Evolutionary conservation across 2,888 invertebrate species (phyloP).

Genomic region (Temnothorax unifasciatus): DNA sequence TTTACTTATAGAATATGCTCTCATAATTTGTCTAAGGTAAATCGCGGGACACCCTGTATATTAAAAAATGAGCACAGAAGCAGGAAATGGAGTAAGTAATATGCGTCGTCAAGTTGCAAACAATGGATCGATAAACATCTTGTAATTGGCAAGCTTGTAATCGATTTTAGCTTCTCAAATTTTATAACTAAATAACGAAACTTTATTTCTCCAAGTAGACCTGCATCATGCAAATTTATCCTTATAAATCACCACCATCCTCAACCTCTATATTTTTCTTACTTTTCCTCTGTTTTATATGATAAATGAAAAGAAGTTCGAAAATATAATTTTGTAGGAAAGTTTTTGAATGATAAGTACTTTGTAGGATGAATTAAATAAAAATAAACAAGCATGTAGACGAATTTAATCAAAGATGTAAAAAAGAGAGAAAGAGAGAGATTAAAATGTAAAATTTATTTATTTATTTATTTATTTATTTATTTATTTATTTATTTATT

Average conservation of each 20-base stretch:
- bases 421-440: neutral
- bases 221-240: neutral
- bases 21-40: no score
- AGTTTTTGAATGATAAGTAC: neutral
- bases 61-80: neutral
- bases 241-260: neutral
- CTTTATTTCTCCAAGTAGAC: neutral
- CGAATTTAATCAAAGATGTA: neutral
- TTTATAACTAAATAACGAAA: neutral
- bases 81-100: neutral
- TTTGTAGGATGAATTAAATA: slow-evolving; percentile 6
- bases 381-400: neutral
- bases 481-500: no score
- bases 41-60: neutral
- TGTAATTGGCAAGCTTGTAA: neutral
- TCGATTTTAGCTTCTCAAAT: neutral
- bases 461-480: no score
- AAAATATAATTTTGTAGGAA: neutral
- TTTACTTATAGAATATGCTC: no score
- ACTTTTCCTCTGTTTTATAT: neutral
- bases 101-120: neutral
- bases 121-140: neutral
- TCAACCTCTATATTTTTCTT: neutral
- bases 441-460: neutral
- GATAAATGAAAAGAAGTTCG: neutral